Evolutionary conservation across 2,797 vertebrate genomes (phyloP).

Genomic region (Xiphorhynchus erythropygius): DNA sequence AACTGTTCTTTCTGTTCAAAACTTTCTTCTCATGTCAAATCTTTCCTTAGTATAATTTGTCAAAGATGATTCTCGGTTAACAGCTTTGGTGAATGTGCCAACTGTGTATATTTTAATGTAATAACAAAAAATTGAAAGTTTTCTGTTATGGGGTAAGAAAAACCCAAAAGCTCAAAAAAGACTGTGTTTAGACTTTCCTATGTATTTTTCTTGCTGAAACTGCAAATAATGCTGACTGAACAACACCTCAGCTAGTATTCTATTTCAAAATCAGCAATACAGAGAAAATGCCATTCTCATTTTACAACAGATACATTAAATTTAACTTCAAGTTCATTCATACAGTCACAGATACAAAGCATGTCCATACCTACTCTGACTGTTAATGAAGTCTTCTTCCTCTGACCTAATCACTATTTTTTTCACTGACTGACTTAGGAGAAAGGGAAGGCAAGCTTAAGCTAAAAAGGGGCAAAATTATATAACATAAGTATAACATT

Average conservation of each 20-base stretch:
- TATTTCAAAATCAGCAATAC: not conserved
- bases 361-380: not conserved
- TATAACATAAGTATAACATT: not conserved
- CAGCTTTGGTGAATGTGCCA: conserved; percentile 23
- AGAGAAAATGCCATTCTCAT: not conserved
- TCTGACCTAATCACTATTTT: not conserved
- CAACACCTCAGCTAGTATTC: not conserved
- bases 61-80: conserved; percentile 12
- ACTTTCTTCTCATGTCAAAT: conserved; percentile 36
- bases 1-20: not conserved
- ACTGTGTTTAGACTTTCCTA: conserved; percentile 22
- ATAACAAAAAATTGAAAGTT: not conserved
- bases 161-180: not conserved
- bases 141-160: not conserved
- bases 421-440: not conserved
- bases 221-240: not conserved
- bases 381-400: not conserved
- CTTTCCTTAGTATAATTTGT: conserved; percentile 5
- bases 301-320: not conserved
- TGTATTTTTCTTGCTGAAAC: conserved; percentile 25
- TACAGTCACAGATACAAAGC: not conserved
- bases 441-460: not conserved
- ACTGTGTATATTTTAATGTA: not conserved
- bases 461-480: not conserved
- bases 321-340: not conserved